Percentiles rank a stretch among this genome's conserved stretches.
Conservation (phyloP, 2,888 invertebrate species). For the Fabriciana adippe region DNA sequence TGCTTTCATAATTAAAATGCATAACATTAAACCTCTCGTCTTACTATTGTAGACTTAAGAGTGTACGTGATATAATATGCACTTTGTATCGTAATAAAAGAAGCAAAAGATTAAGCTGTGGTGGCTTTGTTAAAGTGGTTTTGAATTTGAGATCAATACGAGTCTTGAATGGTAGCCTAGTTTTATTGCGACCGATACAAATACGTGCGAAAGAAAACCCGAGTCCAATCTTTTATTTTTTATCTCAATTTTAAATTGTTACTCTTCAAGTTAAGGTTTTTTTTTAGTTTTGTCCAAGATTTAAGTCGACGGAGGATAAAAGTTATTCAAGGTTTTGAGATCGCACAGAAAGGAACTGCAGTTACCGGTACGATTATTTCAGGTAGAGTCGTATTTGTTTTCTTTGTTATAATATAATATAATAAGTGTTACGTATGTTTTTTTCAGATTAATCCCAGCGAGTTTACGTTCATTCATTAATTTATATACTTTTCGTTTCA, state of each 20-base stretch:
- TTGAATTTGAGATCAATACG: slow-evolving; percentile 50
- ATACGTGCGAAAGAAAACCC: slow-evolving; percentile 12
- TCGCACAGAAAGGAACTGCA: background rate
- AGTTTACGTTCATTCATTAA: no score
- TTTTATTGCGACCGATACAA: slow-evolving; percentile 33
- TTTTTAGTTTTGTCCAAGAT: background rate
- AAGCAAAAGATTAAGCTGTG: slow-evolving; percentile 28
- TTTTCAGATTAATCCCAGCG: no score
- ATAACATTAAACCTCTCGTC: background rate
- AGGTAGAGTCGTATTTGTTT: background rate
- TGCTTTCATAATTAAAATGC: slow-evolving; percentile 5
- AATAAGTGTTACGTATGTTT: background rate
- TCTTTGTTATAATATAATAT: background rate
- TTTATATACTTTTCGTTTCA: no score
- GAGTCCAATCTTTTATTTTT: background rate
- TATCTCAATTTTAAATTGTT: background rate
- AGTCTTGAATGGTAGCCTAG: slow-evolving; percentile 37
- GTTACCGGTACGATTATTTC: background rate
- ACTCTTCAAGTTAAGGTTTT: background rate
- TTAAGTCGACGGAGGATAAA: background rate
- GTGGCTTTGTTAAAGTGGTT: slow-evolving; percentile 28
- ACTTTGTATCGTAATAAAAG: slow-evolving; percentile 25
- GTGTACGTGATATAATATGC: slow-evolving; percentile 22
- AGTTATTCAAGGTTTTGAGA: background rate
- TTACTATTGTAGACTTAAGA: slow-evolving; percentile 17